phyloP scores from a whole-genome alignment of 2,113 vertebrate genomes.

The Gymnorhina tibicen region DNA sequence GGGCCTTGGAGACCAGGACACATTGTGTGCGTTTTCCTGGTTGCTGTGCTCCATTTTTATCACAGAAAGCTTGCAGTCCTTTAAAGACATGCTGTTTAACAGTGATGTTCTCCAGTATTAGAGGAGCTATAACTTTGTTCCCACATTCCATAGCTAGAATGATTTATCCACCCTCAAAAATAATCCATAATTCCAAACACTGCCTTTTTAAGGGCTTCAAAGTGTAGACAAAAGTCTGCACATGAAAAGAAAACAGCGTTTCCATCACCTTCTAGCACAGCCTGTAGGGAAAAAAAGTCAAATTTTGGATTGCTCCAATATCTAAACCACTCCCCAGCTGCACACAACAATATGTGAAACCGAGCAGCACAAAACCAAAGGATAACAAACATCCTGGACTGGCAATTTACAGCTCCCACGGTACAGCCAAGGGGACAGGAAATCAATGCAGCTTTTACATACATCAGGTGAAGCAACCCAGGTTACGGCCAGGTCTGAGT shows the following conservation, averaged over 20 bases:
- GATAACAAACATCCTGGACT: neutral
- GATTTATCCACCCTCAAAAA: neutral
- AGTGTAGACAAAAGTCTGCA: neutral
- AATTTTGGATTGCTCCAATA: neutral
- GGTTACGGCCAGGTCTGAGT: neutral
- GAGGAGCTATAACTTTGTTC: neutral
- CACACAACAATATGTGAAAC: neutral
- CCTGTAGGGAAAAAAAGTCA: neutral
- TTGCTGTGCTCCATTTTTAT: neutral
- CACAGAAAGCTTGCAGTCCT: neutral
- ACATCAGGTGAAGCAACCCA: neutral
- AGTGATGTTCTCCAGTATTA: neutral
- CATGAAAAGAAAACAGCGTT: fast-evolving
- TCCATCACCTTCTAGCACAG: neutral
- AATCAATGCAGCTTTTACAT: neutral
- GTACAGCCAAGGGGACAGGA: neutral
- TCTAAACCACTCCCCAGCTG: neutral
- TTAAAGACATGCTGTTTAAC: neutral
- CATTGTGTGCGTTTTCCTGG: neutral
- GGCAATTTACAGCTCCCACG: neutral
- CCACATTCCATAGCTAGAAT: neutral
- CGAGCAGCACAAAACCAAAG: fast-evolving
- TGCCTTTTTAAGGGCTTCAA: neutral
- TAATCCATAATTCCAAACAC: neutral
- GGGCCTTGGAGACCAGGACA: neutral